Conservation (phyloP, 2,113 vertebrate genomes). For the Eudyptes chrysolophus region DNA sequence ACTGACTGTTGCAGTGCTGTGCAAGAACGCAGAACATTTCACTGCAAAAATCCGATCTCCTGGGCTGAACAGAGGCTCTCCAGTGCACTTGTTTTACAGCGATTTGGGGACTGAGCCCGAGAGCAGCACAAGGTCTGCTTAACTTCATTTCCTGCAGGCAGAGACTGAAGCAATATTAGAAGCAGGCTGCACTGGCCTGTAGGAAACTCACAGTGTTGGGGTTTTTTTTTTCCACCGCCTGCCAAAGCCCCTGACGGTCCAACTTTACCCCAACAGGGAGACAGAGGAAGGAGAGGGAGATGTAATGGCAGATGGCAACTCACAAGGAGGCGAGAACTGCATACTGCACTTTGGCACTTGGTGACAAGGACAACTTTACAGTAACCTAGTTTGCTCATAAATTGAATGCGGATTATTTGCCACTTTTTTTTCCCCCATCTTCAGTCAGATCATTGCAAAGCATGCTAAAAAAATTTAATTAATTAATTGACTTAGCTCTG, state of each 20-base stretch:
- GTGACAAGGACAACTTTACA: slow-evolving; percentile 35
- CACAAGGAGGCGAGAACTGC: slow-evolving; percentile 42
- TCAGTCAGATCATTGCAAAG: neutral
- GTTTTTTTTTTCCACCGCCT: neutral
- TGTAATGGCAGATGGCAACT: slow-evolving; percentile 50
- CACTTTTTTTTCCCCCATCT: rapidly evolving
- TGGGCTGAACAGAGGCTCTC: neutral
- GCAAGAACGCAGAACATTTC: neutral
- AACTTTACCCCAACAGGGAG: slow-evolving; percentile 26
- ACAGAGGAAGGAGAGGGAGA: slow-evolving; percentile 19
- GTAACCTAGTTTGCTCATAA: slow-evolving; percentile 55
- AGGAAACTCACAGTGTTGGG: neutral
- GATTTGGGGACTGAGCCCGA: rapidly evolving
- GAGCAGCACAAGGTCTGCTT: neutral
- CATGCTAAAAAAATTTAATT: neutral
- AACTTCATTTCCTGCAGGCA: neutral
- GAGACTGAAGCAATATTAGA: neutral
- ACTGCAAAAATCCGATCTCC: neutral
- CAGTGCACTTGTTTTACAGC: neutral
- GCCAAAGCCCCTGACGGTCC: neutral
- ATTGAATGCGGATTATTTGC: neutral
- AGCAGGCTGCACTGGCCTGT: neutral
- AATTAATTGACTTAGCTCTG: neutral
- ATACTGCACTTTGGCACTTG: slow-evolving; percentile 37
- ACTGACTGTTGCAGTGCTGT: neutral